Conservation (phyloP, 2,888 invertebrate species). For the Tachystola acroxantha region DNA sequence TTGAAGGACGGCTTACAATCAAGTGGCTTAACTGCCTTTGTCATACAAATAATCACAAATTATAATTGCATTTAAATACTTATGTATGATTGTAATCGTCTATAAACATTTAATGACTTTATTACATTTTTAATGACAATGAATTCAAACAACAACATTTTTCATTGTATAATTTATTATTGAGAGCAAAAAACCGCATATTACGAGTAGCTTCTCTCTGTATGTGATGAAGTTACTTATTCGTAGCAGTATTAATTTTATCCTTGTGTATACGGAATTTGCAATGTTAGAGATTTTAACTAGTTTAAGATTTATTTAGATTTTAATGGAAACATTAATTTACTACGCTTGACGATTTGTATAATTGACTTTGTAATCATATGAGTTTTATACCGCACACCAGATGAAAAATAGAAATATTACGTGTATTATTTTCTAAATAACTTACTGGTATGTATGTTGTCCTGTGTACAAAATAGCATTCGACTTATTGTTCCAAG, state of each 20-base stretch:
- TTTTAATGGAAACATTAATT: neutral
- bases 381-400: constrained; percentile 29
- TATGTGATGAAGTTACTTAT: too few species aligned
- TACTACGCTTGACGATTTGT: neutral
- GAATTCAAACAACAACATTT: too few species aligned
- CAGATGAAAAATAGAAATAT: constrained; percentile 53
- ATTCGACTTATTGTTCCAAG: constrained; percentile 50
- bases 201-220: too few species aligned
- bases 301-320: constrained; percentile 23
- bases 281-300: constrained; percentile 30
- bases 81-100: too few species aligned
- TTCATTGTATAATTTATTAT: too few species aligned
- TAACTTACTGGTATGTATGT: constrained; percentile 32
- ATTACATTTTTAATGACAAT: too few species aligned
- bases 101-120: too few species aligned
- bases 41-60: too few species aligned
- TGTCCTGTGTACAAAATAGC: constrained; percentile 66
- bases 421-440: constrained; percentile 27
- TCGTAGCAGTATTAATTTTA: constrained; percentile 46
- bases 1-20: too few species aligned
- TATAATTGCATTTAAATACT: too few species aligned
- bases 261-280: constrained; percentile 31
- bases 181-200: too few species aligned
- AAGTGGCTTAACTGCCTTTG: too few species aligned
- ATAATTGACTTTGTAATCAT: neutral